Evolutionary conservation across 2,888 invertebrate genomes (phyloP).

Genomic region (Dryomyza anilis): DNA sequence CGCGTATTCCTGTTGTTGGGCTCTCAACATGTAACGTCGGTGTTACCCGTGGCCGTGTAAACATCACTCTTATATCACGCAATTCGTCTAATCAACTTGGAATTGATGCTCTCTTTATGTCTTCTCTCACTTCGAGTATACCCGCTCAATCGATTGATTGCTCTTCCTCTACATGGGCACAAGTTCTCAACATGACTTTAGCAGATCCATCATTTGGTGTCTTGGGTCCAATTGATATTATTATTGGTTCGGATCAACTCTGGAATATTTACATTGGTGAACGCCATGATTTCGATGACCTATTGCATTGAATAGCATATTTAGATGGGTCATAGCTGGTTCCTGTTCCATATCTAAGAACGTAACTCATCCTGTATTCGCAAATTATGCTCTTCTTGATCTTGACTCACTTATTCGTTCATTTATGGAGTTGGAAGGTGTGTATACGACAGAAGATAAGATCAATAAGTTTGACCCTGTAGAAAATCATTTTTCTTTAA

Average conservation of each 20-base stretch:
- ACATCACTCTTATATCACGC: slow-evolving; percentile 2
- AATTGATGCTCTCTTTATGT: slow-evolving; percentile 13
- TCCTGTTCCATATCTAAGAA: slow-evolving; percentile 6
- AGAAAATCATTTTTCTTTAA: slow-evolving; percentile 27
- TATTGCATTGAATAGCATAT: slow-evolving; percentile 28
- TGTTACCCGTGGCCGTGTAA: slow-evolving; percentile 23
- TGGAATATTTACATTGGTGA: slow-evolving; percentile 27
- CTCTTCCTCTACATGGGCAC: slow-evolving; percentile 17
- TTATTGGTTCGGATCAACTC: slow-evolving; percentile 29
- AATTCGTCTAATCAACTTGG: neutral
- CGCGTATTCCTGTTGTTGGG: slow-evolving; percentile 15
- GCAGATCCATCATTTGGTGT: slow-evolving; percentile 32
- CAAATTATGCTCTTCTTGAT: slow-evolving; percentile 18
- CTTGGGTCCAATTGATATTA: slow-evolving; percentile 27
- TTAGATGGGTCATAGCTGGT: slow-evolving; percentile 32
- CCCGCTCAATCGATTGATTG: slow-evolving; percentile 11
- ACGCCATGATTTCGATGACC: slow-evolving; percentile 17
- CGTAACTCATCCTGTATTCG: neutral
- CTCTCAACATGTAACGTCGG: slow-evolving; percentile 14
- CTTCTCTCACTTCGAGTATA: slow-evolving; percentile 16
- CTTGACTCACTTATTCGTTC: too few relatives aligned
- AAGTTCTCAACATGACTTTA: slow-evolving; percentile 21
- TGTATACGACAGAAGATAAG: slow-evolving; percentile 6
- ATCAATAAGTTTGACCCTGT: slow-evolving; percentile 14
- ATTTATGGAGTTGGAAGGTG: slow-evolving; percentile 27